Conservation (phyloP, 2,888 invertebrate species). For the Pachymerium ferrugineum region DNA sequence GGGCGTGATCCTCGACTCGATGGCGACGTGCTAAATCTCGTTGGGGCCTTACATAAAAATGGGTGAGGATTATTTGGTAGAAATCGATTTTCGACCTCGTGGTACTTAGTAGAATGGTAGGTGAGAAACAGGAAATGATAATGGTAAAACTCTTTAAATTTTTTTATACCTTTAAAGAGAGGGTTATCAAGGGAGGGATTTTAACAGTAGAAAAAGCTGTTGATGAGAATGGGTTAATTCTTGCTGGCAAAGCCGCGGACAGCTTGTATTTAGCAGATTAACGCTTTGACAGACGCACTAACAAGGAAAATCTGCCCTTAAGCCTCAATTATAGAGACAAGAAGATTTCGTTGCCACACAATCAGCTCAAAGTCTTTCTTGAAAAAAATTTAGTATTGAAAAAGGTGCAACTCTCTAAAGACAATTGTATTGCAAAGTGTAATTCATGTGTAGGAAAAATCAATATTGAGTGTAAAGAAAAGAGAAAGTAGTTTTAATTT, state of each 20-base stretch:
- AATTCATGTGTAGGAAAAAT: neutral
- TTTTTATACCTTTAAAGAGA: too few species aligned
- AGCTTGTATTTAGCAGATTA: constrained; percentile 18
- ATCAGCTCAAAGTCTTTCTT: neutral
- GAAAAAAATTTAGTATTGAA: neutral
- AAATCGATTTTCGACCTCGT: neutral
- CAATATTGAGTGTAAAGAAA: neutral
- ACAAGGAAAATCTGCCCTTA: constrained; percentile 21
- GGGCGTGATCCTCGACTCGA: neutral
- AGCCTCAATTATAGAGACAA: constrained; percentile 18
- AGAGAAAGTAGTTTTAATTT: neutral
- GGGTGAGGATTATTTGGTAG: neutral
- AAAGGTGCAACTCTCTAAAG: neutral
- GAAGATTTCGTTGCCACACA: constrained; percentile 6
- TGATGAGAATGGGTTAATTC: constrained; percentile 18
- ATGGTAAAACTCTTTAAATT: neutral
- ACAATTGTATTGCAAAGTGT: neutral
- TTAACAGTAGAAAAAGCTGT: neutral
- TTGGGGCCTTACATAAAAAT: neutral
- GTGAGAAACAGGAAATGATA: neutral
- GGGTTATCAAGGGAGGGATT: neutral
- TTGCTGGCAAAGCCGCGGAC: constrained; percentile 5
- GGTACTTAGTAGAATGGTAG: neutral
- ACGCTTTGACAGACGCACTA: constrained; percentile 11
- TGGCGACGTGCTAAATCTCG: neutral